These are phyloP conservation scores for Lordiphosa collinella DNA, from an alignment of 1,140 invertebrate species.

Conservation along the genomic window DNA sequence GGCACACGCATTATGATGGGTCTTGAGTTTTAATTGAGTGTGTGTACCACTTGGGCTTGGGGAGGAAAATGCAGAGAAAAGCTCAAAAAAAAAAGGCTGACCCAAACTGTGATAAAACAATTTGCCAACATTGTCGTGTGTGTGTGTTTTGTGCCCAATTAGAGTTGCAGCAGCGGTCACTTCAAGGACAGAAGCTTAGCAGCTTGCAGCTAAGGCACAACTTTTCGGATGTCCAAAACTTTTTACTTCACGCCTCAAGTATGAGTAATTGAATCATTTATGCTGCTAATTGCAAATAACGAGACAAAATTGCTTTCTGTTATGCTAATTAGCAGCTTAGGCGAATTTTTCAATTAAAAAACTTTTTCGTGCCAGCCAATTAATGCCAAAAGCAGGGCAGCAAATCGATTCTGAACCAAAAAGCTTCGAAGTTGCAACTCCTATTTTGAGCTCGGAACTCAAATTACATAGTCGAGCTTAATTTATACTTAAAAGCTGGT, in stretches of 20 bases:
- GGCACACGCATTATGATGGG: slow-evolving; percentile 69
- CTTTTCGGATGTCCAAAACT: slow-evolving; percentile 54
- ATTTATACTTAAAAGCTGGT: too few relatives aligned
- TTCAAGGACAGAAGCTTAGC: slow-evolving; percentile 46
- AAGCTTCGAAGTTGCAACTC: too few relatives aligned
- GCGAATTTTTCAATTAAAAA: slow-evolving; percentile 70
- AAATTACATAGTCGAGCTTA: too few relatives aligned
- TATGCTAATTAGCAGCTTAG: slow-evolving; percentile 74
- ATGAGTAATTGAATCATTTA: slow-evolving; percentile 76
- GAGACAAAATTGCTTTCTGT: slow-evolving; percentile 8
- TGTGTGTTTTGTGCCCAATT: slow-evolving; percentile 53
- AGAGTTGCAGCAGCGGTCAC: slow-evolving; percentile 67
- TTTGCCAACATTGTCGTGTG: slow-evolving; percentile 36
- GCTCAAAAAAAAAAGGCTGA: slow-evolving; percentile 38
- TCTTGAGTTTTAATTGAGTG: slow-evolving; percentile 79
- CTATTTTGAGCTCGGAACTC: too few relatives aligned
- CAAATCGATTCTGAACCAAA: too few relatives aligned
- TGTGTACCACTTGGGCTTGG: slow-evolving; percentile 28
- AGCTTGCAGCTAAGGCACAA: slow-evolving; percentile 21
- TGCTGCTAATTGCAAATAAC: slow-evolving; percentile 57
- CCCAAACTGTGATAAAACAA: slow-evolving; percentile 68
- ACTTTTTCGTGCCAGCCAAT: slow-evolving; percentile 39
- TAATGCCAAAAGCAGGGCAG: slow-evolving; percentile 27
- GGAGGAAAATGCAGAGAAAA: slow-evolving; percentile 8
- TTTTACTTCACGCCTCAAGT: slow-evolving; percentile 68